Conservation (phyloP, 2,113 vertebrate genomes). For the Chamaetylas fuelleborni region DNA sequence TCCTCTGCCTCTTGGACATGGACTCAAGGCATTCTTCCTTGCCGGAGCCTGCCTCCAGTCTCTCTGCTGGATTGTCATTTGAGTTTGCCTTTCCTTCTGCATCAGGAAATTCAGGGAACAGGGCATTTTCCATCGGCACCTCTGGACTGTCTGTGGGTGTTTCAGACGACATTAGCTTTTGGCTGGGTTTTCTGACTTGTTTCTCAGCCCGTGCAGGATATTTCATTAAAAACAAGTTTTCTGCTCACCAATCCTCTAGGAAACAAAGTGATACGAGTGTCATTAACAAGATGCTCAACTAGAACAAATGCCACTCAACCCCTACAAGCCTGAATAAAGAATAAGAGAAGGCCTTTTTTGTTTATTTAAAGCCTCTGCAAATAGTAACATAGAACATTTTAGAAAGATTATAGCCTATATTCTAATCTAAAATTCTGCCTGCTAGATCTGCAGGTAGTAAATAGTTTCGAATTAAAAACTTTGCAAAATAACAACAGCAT, state of each 20-base stretch:
- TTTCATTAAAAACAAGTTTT: background rate
- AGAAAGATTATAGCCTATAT: background rate
- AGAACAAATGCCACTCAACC: background rate
- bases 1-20: slow-evolving; percentile 89
- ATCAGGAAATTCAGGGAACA: background rate
- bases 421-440: background rate
- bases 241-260: background rate
- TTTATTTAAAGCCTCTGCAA: background rate
- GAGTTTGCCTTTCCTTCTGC: background rate
- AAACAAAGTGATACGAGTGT: background rate
- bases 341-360: background rate
- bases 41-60: background rate
- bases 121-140: background rate
- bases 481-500: background rate
- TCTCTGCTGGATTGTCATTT: background rate
- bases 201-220: background rate
- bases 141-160: background rate
- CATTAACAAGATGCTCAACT: background rate
- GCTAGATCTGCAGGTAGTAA: background rate
- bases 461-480: background rate
- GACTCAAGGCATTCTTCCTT: slow-evolving; percentile 5
- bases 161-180: slow-evolving; percentile 60
- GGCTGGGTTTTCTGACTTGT: background rate
- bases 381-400: background rate
- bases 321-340: background rate